Evolutionary conservation across 2,888 invertebrate genomes (phyloP).

Genomic region (Willowsia nigromaculata): DNA sequence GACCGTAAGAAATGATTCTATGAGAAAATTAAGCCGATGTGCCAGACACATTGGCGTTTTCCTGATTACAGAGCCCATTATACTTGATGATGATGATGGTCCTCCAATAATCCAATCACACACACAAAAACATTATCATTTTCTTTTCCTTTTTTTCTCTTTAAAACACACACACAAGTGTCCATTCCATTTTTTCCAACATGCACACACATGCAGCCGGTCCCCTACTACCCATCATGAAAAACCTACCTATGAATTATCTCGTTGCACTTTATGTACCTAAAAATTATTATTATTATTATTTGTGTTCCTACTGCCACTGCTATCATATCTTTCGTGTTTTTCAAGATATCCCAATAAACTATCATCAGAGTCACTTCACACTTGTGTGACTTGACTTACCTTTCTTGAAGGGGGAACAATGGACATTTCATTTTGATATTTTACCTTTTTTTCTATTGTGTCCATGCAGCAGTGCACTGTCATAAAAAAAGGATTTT

Average conservation of each 20-base stretch:
- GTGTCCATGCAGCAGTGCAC: not conserved
- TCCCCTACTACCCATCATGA: not conserved
- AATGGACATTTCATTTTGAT: not conserved
- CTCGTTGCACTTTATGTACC: constrained; percentile 48
- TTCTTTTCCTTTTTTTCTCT: not conserved
- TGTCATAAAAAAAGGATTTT: constrained; percentile 11
- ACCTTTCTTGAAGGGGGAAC: not conserved
- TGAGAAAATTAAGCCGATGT: constrained; percentile 4
- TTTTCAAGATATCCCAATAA: constrained; percentile 4
- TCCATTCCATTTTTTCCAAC: not conserved
- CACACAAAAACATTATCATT: constrained; percentile 25
- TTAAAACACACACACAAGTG: not conserved
- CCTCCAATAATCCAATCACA: constrained; percentile 53
- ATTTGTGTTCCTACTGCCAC: not conserved
- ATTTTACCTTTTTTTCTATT: constrained; percentile 24
- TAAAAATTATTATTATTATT: constrained; percentile 9
- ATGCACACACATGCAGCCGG: not conserved
- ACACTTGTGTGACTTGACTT: constrained; percentile 13
- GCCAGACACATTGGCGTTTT: constrained; percentile 62
- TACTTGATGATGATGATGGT: constrained; percentile 38
- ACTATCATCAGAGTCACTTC: not conserved
- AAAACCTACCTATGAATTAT: constrained; percentile 26
- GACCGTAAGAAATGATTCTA: not conserved
- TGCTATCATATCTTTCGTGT: not conserved
- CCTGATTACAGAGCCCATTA: constrained; percentile 44